phyloP scores from a whole-genome alignment of 1,140 invertebrate species.

The Drosophila repletoides region DNA sequence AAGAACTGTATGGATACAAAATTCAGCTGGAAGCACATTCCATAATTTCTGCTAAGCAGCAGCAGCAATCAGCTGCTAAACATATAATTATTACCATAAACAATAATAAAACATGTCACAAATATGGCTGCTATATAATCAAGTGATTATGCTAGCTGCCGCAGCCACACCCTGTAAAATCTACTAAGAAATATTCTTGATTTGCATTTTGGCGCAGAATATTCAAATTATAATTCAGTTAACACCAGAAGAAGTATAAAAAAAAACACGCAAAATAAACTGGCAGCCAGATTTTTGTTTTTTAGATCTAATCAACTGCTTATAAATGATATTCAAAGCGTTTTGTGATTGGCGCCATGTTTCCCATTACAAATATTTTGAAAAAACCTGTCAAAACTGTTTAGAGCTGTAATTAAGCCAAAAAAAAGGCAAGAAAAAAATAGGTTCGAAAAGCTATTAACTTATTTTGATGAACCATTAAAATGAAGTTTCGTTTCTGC shows the following conservation, averaged over 20 bases:
- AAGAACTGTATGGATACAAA: no score
- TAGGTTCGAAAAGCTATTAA: slow-evolving; percentile 59
- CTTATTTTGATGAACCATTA: slow-evolving; percentile 76
- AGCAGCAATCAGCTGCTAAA: slow-evolving; percentile 47
- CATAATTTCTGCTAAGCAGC: slow-evolving; percentile 29
- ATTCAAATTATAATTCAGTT: slow-evolving; percentile 35
- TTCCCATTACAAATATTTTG: slow-evolving; percentile 15
- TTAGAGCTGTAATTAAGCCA: slow-evolving; percentile 63
- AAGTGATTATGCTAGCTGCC: slow-evolving; percentile 47
- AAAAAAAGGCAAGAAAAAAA: no score
- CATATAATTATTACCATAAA: slow-evolving; percentile 60
- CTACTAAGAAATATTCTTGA: not conserved
- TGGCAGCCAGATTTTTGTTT: not conserved
- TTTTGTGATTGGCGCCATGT: slow-evolving; percentile 26
- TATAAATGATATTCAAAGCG: slow-evolving; percentile 46
- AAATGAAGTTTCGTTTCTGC: slow-evolving; percentile 49
- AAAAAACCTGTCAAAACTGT: slow-evolving; percentile 52
- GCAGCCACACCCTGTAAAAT: slow-evolving; percentile 21
- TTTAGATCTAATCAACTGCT: slow-evolving; percentile 36
- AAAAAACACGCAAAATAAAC: slow-evolving; percentile 1
- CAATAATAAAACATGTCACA: slow-evolving; percentile 26
- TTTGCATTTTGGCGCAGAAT: slow-evolving; percentile 46
- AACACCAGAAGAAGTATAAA: slow-evolving; percentile 2
- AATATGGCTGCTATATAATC: slow-evolving; percentile 61
- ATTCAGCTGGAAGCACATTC: not conserved